Base-by-base conservation (phyloP, 2,888 invertebrate genomes). In the Caenorhabditis japonica region DNA sequence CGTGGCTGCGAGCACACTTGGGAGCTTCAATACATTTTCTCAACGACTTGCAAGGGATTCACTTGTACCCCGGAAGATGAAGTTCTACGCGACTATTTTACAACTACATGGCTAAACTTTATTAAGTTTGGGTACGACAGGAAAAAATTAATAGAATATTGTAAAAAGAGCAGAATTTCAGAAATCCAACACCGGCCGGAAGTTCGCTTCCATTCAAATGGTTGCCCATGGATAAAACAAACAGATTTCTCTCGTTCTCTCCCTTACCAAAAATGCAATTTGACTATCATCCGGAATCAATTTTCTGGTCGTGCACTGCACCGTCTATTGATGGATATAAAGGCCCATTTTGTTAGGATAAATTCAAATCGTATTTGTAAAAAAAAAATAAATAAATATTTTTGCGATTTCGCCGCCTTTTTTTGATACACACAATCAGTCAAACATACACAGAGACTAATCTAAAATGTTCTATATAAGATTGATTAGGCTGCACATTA, bases 21-120 rank as follows among this genome's bases (percentile, higher is more conserved):
- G 73, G 77, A 77, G 43, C 39, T 78, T 5, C 75, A 73, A 41
- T 78, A 76, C 49, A 59, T 78, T 23, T 75, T 73, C 62, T 49
- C 46, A 0, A 74, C 69, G 0, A 25, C 47, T 3, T 74, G 74
- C 51, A 44, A 70, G n/a, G 69, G 70, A 4, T 75, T 52, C 27
- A 46, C 60, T 0, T 69, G 69, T 12, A 62, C 66, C n/a, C 41
- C 34, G 2, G 39, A 77, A 15, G 75, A 77, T 52, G 59, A 69
- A 19, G 34, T 52, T 38, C 30, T 70, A 1, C 36, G 68, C 17
- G 23, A 64, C 13, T 61, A 75, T 13, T 69, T 73, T 34, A 66
- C 72, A 0, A 41, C 59, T 0, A 62, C 69, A 4, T 77, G 75
- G 75, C n/a, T 64, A 0, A 77, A 77, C 34, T 77, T 77, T 25